These are phyloP conservation scores for Anagyrus pseudococci DNA, from an alignment of 2,888 invertebrate genomes.

Conservation along the genomic window DNA sequence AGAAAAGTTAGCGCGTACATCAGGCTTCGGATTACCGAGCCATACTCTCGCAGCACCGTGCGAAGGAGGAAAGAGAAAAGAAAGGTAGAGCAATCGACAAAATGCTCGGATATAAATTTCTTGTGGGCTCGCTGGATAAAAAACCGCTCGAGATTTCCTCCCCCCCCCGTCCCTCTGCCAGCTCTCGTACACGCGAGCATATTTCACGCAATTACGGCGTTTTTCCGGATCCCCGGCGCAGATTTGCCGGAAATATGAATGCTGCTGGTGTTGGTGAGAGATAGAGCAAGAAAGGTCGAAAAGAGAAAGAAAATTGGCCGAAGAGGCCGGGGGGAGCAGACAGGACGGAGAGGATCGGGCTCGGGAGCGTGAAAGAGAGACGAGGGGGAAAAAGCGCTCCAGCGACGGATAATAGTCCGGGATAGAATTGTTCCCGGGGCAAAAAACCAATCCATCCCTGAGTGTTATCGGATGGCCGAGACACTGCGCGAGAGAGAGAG, in stretches of 20 bases:
- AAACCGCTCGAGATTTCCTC: too few species aligned
- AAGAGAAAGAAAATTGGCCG: conserved; percentile 37
- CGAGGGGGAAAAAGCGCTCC: conserved; percentile 37
- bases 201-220: conserved; percentile 56
- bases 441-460: conserved; percentile 55
- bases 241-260: conserved; percentile 47
- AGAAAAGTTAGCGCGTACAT: too few species aligned
- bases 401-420: conserved; percentile 39
- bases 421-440: conserved; percentile 55
- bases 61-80: too few species aligned
- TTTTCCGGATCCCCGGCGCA: conserved; percentile 47
- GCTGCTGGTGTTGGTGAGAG: not conserved
- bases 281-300: conserved; percentile 30
- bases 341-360: conserved; percentile 13
- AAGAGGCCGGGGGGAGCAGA: conserved; percentile 34
- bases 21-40: too few species aligned
- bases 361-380: conserved; percentile 36
- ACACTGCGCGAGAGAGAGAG: conserved; percentile 45
- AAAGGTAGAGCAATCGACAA: too few species aligned
- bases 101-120: too few species aligned
- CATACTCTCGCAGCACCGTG: too few species aligned
- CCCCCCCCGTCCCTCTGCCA: too few species aligned
- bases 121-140: too few species aligned
- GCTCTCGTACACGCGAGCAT: conserved; percentile 45
- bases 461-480: conserved; percentile 55